Percentiles rank a stretch among this genome's conserved stretches.
Evolutionary conservation across 2,797 vertebrate species (phyloP).

Genomic region (Valencia hispanica): DNA sequence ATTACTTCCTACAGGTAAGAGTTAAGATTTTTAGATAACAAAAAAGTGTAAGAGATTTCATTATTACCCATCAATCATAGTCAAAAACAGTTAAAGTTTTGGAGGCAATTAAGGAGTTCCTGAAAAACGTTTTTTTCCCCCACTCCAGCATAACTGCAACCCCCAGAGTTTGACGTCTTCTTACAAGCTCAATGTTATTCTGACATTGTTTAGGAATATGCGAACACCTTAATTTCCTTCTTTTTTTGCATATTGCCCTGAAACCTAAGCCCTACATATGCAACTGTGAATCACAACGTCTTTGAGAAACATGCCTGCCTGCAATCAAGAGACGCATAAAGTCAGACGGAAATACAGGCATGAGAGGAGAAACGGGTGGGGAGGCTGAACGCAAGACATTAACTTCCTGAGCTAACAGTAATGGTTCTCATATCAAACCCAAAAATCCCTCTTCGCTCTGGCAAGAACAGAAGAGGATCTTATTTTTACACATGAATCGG

Average conservation of each 20-base stretch:
- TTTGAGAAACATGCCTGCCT: conserved; percentile 56
- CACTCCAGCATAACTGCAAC: conserved; percentile 33
- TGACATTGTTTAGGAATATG: conserved; percentile 42
- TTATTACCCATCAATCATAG: neutral
- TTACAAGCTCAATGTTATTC: conserved; percentile 51
- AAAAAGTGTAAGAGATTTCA: neutral
- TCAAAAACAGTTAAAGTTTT: neutral
- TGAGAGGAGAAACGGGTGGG: conserved; percentile 23
- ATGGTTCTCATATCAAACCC: conserved; percentile 60
- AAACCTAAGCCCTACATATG: conserved; percentile 50
- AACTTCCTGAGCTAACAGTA: conserved; percentile 63
- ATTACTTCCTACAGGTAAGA: neutral
- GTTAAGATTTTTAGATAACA: neutral
- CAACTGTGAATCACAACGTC: conserved; percentile 44
- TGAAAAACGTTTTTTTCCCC: conserved; percentile 46
- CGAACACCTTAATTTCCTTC: conserved; percentile 53
- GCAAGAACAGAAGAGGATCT: conserved; percentile 46
- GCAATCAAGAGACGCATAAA: conserved; percentile 66
- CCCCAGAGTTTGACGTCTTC: conserved; percentile 34
- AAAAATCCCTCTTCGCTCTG: conserved; percentile 28
- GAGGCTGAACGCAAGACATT: conserved; percentile 44
- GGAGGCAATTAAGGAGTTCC: conserved; percentile 12
- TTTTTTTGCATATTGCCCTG: conserved; percentile 43
- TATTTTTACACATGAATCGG: conserved; percentile 68
- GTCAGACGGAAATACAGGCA: conserved; percentile 50